A percentile compares a stretch with the other conserved stretches of the same genome.
phyloP scores from a whole-genome alignment of 2,888 invertebrate genomes.

The Cyaniris semiargus region DNA sequence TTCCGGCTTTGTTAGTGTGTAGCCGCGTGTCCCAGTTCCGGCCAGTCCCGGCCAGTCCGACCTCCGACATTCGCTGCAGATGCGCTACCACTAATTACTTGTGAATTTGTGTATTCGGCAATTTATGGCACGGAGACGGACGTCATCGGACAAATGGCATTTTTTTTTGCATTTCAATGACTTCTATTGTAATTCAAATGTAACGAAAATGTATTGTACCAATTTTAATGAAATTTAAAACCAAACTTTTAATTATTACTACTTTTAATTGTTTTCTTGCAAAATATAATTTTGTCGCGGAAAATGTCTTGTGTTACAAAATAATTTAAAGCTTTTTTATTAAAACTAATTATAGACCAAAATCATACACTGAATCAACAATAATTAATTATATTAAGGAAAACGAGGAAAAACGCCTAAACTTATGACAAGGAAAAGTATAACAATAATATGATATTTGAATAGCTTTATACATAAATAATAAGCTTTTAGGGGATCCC shows the following conservation, averaged over 20 bases:
- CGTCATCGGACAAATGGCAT: neutral
- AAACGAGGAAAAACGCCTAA: neutral
- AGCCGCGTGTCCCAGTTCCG: constrained; percentile 7
- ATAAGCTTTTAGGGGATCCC: constrained; percentile 12
- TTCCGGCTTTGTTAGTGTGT: constrained; percentile 12
- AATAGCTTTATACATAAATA: neutral
- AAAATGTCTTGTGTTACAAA: neutral
- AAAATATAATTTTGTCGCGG: neutral
- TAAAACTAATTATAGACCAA: neutral
- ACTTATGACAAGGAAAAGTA: neutral
- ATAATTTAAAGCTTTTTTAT: too few species aligned
- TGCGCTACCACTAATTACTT: constrained; percentile 14
- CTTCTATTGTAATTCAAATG: too few species aligned
- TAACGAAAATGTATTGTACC: too few species aligned
- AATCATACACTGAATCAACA: neutral
- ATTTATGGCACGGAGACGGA: neutral
- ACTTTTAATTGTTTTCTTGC: too few species aligned
- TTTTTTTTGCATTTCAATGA: too few species aligned
- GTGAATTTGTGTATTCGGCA: neutral
- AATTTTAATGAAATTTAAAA: too few species aligned
- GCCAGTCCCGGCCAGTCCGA: neutral
- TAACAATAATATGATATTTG: neutral
- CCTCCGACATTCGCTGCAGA: neutral
- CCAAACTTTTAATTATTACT: too few species aligned
- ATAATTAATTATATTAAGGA: neutral